A percentile compares a stretch with the other conserved stretches of the same genome.
phyloP scores from a whole-genome alignment of 2,113 vertebrate genomes.

The Sarotherodon lohbergeri region DNA sequence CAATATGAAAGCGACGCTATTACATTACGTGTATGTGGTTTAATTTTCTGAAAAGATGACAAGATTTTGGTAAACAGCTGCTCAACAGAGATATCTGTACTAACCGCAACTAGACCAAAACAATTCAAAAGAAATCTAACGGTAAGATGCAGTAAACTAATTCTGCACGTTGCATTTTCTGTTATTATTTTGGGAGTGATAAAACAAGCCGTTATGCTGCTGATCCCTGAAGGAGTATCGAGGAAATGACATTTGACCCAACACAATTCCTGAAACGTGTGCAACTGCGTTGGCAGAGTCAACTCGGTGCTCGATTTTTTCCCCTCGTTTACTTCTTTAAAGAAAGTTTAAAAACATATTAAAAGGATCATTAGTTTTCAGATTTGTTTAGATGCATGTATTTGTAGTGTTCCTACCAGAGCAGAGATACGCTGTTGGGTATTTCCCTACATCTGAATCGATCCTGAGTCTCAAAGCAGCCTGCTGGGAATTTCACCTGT shows the following conservation, averaged over 20 bases:
- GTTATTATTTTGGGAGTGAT: neutral
- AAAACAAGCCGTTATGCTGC: neutral
- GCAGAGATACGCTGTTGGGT: neutral
- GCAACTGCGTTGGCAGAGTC: neutral
- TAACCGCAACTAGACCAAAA: neutral
- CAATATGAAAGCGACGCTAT: neutral
- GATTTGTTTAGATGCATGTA: neutral
- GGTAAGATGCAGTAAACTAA: neutral
- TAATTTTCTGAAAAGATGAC: neutral
- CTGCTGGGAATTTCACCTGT: constrained; percentile 72
- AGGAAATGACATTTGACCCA: constrained; percentile 16
- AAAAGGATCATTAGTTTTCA: neutral
- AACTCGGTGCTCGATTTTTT: neutral
- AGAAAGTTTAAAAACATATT: neutral
- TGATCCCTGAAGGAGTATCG: neutral
- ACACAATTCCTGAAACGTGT: constrained; percentile 5
- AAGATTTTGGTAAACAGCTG: neutral
- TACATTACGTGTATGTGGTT: neutral
- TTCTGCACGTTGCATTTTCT: neutral
- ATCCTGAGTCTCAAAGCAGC: constrained; percentile 51
- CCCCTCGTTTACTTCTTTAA: neutral
- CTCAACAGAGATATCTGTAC: neutral
- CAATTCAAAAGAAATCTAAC: neutral
- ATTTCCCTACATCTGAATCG: constrained; percentile 37
- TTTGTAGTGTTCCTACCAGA: constrained; percentile 29